Evolutionary conservation across 2,113 vertebrate species (phyloP).

Genomic region (Pyrgilauda ruficollis): DNA sequence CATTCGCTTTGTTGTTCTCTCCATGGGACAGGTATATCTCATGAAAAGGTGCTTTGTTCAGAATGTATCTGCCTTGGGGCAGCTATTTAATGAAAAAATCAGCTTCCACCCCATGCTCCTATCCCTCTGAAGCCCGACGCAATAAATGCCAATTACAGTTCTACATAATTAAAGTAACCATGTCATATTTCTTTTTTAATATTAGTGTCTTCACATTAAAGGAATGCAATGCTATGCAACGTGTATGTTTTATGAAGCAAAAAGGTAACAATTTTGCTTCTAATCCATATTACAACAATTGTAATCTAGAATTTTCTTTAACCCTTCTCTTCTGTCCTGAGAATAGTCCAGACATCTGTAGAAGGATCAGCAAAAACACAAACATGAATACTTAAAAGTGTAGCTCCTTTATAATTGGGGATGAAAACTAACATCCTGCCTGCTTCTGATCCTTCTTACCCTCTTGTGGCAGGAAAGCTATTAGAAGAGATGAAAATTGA

Average conservation of each 20-base stretch:
- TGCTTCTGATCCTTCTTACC: not conserved
- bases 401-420: not conserved
- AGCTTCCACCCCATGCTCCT: conserved; percentile 28
- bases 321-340: not conserved
- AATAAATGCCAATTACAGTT: conserved; percentile 57
- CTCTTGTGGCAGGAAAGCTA: not conserved
- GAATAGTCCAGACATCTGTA: not conserved
- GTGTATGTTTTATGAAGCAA: not conserved
- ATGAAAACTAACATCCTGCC: conserved; percentile 4
- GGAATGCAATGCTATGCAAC: not conserved
- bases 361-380: not conserved
- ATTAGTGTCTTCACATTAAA: conserved; percentile 14
- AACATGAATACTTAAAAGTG: not conserved
- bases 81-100: conserved; percentile 57
- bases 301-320: conserved; percentile 9
- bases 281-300: not conserved
- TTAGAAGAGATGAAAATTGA: conserved; percentile 27
- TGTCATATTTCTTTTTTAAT: conserved; percentile 29
- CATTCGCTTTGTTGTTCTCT: conserved; percentile 46
- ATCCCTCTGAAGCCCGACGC: conserved; percentile 14
- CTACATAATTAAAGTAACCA: conserved; percentile 56
- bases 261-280: not conserved
- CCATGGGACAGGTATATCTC: conserved; percentile 48
- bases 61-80: conserved; percentile 46
- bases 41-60: conserved; percentile 60